Evolutionary conservation across 2,113 vertebrate species (phyloP), one percentile per base, ranked within the genome.

Genomic region (Erythrocercus mccallii): DNA sequence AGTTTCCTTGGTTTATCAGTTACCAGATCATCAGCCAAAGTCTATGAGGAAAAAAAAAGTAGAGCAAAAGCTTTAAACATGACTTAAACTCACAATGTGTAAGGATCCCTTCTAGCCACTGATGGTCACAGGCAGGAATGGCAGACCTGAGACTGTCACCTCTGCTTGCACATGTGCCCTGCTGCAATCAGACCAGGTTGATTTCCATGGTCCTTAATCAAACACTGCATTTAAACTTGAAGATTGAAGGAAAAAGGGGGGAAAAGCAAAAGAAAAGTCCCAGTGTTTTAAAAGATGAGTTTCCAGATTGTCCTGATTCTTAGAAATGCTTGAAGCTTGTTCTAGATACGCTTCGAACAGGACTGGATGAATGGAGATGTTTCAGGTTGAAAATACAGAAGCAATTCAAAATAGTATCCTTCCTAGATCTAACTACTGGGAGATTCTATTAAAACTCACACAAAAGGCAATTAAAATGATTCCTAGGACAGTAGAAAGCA

Each of bases 111-210:
- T 37, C 53, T 31, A 9, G 38, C 23, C 48, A 56, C 15, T 42
- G 53, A 23, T 3, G 44, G 77, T 38, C 47, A 17, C 37, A 24
- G 76, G 69, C 13, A 60, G 95, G 73, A 44, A 4, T 8, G 57
- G 51, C 44, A 81, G 24, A 47, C 2, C 56, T 53, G 38, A 50
- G 71, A 16, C 37, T 57, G 31, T 54, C 83, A 60, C 62, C n/a
- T 83, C 58, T 54, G 57, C 69, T 71, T 74, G 44, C n/a, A 2
- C 62, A 1, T 12, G 8, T 17, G 14, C 57, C 69, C 65, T 69
- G 74, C 51, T 65, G 74, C 84, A 69, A 9, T 11, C 51, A 88
- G 38, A 27, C 6, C 0, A 0, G 56, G 33, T 5, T 65, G 1
- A 19, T 86, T 80, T 53, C 76, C 92, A 31, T 35, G 35, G 40